phyloP scores from a whole-genome alignment of 2,888 invertebrate species.

The Syrista parreyssii region DNA sequence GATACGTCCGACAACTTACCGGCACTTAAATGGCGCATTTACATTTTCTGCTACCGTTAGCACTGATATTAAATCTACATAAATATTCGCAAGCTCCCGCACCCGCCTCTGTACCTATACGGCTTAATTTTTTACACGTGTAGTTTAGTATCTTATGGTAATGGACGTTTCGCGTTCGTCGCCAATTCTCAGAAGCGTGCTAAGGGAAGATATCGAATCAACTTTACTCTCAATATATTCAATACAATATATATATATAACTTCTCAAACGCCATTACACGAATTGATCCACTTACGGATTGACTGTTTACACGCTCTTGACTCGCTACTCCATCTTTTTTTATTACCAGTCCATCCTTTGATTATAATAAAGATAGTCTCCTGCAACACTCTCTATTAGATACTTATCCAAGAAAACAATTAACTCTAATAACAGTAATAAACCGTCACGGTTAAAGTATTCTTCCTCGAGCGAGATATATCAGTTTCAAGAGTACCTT shows the following conservation, averaged over 20 bases:
- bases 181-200: constrained; percentile 21
- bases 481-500: neutral
- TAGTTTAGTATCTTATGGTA: constrained; percentile 52
- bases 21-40: constrained; percentile 57
- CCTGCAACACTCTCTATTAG: neutral
- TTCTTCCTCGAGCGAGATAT: neutral
- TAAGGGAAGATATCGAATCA: neutral
- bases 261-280: neutral
- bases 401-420: constrained; percentile 45
- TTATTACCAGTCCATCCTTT: neutral
- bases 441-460: constrained; percentile 19
- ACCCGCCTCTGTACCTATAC: neutral
- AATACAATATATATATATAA: neutral
- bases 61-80: constrained; percentile 51
- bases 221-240: neutral
- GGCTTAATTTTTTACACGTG: constrained; percentile 57
- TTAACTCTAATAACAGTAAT: constrained; percentile 58
- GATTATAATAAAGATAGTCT: neutral
- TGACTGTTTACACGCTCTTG: neutral
- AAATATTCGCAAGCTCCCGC: constrained; percentile 43
- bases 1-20: constrained; percentile 40
- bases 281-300: neutral
- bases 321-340: neutral
- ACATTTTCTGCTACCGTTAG: constrained; percentile 56
- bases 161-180: constrained; percentile 53